phyloP scores from a whole-genome alignment of 2,888 invertebrate species.

The Teinopalpus imperialis region DNA sequence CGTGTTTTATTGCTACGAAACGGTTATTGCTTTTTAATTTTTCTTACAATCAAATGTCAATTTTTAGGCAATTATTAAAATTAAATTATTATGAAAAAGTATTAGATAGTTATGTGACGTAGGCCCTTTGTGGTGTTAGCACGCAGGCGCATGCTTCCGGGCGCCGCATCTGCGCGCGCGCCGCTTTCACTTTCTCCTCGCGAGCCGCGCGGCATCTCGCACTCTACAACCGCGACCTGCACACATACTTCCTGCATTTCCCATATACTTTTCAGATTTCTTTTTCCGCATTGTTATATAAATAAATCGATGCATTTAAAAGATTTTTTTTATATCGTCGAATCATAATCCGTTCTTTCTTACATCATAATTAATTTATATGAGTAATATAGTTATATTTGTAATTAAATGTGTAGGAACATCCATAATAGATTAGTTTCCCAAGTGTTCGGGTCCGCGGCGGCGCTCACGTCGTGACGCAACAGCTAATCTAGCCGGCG shows the following conservation, averaged over 20 bases:
- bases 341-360: too few relatives aligned
- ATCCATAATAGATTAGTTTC: conserved; percentile 53
- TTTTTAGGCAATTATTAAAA: conserved; percentile 1
- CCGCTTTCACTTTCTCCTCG: conserved; percentile 78
- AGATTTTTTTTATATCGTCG: too few relatives aligned
- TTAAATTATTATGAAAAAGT: conserved; percentile 26
- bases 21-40: too few relatives aligned
- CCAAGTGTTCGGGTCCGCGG: conserved; percentile 50
- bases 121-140: conserved; percentile 54
- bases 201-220: conserved; percentile 60
- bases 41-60: too few relatives aligned
- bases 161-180: conserved; percentile 72
- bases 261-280: conserved; percentile 40
- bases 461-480: conserved; percentile 71
- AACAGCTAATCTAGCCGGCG: conserved; percentile 80
- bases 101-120: conserved; percentile 23
- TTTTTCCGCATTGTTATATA: conserved; percentile 56
- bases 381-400: background rate
- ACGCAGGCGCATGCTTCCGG: conserved; percentile 69
- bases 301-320: conserved; percentile 28
- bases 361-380: too few relatives aligned
- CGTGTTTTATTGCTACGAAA: too few relatives aligned
- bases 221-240: conserved; percentile 48
- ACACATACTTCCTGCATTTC: conserved; percentile 61
- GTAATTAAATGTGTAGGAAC: conserved; percentile 26